These are phyloP conservation scores for Ormyrus pomaceus DNA, from an alignment of 2,888 invertebrate genomes.

Conservation along the genomic window DNA sequence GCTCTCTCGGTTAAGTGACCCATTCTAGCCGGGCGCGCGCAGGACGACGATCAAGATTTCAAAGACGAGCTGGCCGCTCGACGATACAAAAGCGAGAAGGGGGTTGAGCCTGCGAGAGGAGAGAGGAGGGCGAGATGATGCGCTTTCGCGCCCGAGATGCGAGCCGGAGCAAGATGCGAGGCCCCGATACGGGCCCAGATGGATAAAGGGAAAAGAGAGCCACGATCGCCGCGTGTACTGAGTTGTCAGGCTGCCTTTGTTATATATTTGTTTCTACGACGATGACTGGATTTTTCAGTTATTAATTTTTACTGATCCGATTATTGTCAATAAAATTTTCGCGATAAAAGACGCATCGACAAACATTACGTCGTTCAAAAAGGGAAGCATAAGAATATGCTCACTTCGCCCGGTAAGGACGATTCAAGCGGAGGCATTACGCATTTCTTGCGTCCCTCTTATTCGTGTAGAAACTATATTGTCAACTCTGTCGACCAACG, in stretches of 20 bases:
- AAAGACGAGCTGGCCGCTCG: constrained; percentile 18
- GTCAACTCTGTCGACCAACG: too few relatives aligned
- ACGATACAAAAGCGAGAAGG: constrained; percentile 5
- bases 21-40: constrained; percentile 39
- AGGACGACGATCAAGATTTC: constrained; percentile 53
- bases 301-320: too few relatives aligned
- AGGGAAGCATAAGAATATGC: too few relatives aligned
- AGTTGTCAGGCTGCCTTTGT: constrained; percentile 49
- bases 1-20: constrained; percentile 41
- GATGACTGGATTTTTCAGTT: too few relatives aligned
- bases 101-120: constrained; percentile 20
- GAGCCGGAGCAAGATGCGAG: constrained; percentile 44
- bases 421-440: too few relatives aligned
- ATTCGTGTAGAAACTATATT: too few relatives aligned
- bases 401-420: too few relatives aligned
- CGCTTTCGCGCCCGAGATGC: constrained; percentile 25
- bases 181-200: constrained; percentile 11
- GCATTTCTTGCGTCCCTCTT: too few relatives aligned
- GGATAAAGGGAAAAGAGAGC: constrained; percentile 9
- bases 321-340: too few relatives aligned
- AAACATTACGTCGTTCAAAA: too few relatives aligned
- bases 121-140: constrained; percentile 43
- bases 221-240: constrained; percentile 10
- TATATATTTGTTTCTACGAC: too few relatives aligned
- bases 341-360: too few relatives aligned